Conservation (phyloP, 2,113 vertebrate genomes). For the Tachuris rubrigastra region DNA sequence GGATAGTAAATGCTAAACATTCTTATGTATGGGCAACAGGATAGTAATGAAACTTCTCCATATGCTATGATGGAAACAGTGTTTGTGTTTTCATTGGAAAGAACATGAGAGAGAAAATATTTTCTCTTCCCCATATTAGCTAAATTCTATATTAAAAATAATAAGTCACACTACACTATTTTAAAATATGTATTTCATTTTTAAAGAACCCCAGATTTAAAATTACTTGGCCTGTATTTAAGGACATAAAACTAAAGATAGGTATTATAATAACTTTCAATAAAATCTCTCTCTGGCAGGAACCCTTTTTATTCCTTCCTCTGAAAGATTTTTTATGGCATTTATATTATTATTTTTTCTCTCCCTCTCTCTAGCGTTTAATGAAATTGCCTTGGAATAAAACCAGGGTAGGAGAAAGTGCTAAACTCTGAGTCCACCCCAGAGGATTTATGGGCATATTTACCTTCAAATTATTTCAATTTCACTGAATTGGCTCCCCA, state of each 20-base stretch:
- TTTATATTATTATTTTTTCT: slow-evolving; percentile 67
- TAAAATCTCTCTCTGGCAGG: slow-evolving; percentile 71
- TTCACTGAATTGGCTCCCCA: slow-evolving; percentile 55
- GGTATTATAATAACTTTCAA: slow-evolving; percentile 77
- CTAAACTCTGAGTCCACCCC: slow-evolving; percentile 56
- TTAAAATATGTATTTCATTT: slow-evolving; percentile 74
- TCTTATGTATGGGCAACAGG: background rate
- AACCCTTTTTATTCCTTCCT: slow-evolving; percentile 69
- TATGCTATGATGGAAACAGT: background rate
- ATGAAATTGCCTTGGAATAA: slow-evolving; percentile 75
- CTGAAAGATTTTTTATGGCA: slow-evolving; percentile 70
- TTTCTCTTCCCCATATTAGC: slow-evolving; percentile 36
- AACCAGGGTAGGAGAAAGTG: slow-evolving; percentile 59
- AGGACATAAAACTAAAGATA: slow-evolving; percentile 74
- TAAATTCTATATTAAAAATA: slow-evolving; percentile 67
- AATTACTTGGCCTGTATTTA: slow-evolving; percentile 71
- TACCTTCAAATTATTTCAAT: slow-evolving; percentile 64
- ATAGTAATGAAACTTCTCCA: background rate
- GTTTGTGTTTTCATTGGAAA: slow-evolving; percentile 28
- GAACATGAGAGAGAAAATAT: slow-evolving; percentile 29
- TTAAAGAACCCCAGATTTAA: slow-evolving; percentile 64
- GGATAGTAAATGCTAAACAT: background rate
- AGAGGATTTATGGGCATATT: slow-evolving; percentile 72
- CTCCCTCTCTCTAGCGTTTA: slow-evolving; percentile 55
- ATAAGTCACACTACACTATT: slow-evolving; percentile 59